Percentiles rank a stretch among this genome's conserved stretches.
These are phyloP conservation scores for Drosophila multiciliata DNA, from an alignment of 2,888 invertebrate species.

Conservation along the genomic window DNA sequence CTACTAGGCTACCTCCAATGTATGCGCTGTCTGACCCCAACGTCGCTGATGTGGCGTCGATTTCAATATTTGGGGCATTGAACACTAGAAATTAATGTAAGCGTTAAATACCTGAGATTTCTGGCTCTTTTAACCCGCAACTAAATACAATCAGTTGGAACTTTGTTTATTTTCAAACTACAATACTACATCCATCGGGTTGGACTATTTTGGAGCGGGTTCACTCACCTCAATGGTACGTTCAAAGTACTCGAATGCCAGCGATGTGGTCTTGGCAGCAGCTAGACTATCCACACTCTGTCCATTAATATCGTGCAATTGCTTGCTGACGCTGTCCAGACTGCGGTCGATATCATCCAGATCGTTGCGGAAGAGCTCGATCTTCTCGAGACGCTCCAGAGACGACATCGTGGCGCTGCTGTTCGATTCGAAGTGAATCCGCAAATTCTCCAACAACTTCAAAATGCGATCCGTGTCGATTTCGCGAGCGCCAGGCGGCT, in stretches of 20 bases:
- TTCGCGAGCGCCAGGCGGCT: conserved; percentile 88
- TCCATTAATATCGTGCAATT: conserved; percentile 88
- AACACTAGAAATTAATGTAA: conserved; percentile 74
- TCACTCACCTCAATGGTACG: conserved; percentile 90
- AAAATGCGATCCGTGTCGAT: conserved; percentile 90
- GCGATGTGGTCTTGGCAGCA: conserved; percentile 89
- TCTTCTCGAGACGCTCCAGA: conserved; percentile 89
- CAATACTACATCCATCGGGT: neutral
- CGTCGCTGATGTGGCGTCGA: conserved; percentile 80
- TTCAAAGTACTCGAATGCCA: conserved; percentile 91
- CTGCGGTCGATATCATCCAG: conserved; percentile 89
- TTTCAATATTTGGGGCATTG: conserved; percentile 79
- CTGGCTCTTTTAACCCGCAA: neutral
- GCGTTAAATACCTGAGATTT: conserved; percentile 15
- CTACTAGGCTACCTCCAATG: conserved; percentile 70
- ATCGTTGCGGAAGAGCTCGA: conserved; percentile 89
- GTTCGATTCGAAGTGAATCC: conserved; percentile 88
- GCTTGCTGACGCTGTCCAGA: conserved; percentile 88
- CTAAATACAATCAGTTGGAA: neutral
- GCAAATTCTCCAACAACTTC: conserved; percentile 87
- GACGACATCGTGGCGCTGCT: conserved; percentile 87
- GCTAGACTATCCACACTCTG: conserved; percentile 90
- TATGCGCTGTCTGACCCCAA: conserved; percentile 75
- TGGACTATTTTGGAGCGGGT: conserved; percentile 13
- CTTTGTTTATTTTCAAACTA: conserved; percentile 6